Base-by-base conservation (phyloP, 2,888 invertebrate species). In the Acleris sparsana region DNA sequence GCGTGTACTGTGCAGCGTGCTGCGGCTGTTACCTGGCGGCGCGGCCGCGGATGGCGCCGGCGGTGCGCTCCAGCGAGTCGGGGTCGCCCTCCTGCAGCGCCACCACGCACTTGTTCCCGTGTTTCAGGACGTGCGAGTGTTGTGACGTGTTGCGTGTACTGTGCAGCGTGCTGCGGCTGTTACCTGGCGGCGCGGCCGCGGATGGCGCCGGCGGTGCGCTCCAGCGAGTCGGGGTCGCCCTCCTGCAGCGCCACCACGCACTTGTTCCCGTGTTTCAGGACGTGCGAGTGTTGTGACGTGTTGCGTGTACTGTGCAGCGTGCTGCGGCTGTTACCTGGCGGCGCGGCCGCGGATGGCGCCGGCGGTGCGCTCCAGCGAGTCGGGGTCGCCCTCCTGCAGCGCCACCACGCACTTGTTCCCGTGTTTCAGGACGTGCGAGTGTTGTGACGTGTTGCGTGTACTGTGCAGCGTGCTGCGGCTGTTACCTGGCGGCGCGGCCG, bases 311-410 rank as follows among this genome's bases (percentile, higher is more conserved):
- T 39, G 55, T 44, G 22, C 5, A n/a, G 49, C 18, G 18, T 33
- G 33, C 18, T 2, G 16, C 5, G 22, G 16, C 44, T 0, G 39
- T 39, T 56, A 92, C 92, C 93, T 92, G 43, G 97, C 95, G 0
- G 99, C 98, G 9, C 99, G 94, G 0, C 99, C 99, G 53, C 99
- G 94, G 70, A 99, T 99, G 53, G 99, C 98, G 0, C 98, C 98
- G 9, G 99, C 99, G 1, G 99, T 99, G 62, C 98, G 93, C 85
- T 99, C 97, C 53, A 98, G 92, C 1, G 97, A 97, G 81, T 98
- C 98, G 0, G 98, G 97, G 82, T 99, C 98, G 0, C 96, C 97
- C 83, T 98, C 98, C 90, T 99, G 98, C 64, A 99, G 93, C 2
- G 99, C 99, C 17, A 9, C 18, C 17, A 17, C n/a, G 29, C n/a